Evolutionary conservation across 2,888 invertebrate genomes (phyloP), one percentile per base, ranked within the genome.

Genomic region (Baronia brevicornis): DNA sequence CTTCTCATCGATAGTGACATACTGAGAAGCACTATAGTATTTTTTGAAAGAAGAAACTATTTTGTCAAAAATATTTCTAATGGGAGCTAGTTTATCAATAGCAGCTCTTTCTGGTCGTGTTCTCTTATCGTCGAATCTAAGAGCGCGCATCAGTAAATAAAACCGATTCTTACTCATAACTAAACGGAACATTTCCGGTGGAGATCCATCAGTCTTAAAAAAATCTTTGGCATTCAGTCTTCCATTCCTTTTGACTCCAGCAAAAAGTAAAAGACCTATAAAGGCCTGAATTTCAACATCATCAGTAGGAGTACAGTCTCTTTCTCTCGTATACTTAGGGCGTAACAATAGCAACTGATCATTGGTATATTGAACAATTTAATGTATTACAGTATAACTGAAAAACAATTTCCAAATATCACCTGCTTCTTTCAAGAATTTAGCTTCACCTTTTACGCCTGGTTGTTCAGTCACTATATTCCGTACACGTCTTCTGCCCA

Each of bases 261-360:
- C 33, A 36, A 42, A 41, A 1, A 39, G 30, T 35, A 44, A 39
- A 8, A 48, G 23, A 1, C 43, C 47, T 11, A 43, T 19, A 20
- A 44, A 35, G 11, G 36, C 27, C 20, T 35, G 12, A 18, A 41
- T 32, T 35, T 38, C 41, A 5, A 32, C 29, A 5, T 23, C 15
- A 10, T 41, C 33, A 6, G 36, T 39, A 12, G 22, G 15, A 5
- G 24, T 3, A 14, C 33, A 40, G 36, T 37, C 34, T 24, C 39
- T 36, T n/a, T 37, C 34, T 33, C 36, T 30, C 24, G 30, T 10
- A 10, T 20, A 36, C 11, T 36, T 31, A 28, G 7, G 13, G 3
- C 23, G 13, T 3, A 28, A 6, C 11, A 9, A 11, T 14, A 26
- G 17, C 5, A 35, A 22, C 5, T 39, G 33, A 18, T 39, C 23